Evolutionary conservation across 2,797 vertebrate genomes (phyloP), one percentile per base, ranked within the genome.

Genomic region (Adrianichthys oophorus): DNA sequence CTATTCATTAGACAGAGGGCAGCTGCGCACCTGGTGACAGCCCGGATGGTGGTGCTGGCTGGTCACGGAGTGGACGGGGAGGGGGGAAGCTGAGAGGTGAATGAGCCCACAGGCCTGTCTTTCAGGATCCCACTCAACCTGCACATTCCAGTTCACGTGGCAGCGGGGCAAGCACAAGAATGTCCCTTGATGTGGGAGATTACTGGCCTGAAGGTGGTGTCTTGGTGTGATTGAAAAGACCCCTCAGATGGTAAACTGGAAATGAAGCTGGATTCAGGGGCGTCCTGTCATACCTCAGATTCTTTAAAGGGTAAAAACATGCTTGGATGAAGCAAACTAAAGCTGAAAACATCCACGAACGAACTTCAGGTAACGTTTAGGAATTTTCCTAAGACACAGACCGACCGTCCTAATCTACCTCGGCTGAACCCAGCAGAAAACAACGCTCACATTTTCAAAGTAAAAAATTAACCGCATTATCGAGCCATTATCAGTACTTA

Each of bases 21-120:
- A 79, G 85, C 76, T 80, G 84, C 76, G 85, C 90, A 90, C 90
- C 89, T 90, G 88, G 87, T 84, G 81, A 87, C 82, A 86, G 79
- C 59, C 66, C 56, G 81, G 65, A 84, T 77, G 82, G 76, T 80
- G 83, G 75, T 85, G 85, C 85, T 87, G 83, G 83, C 86, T 88
- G 77, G 77, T 81, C 78, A 64, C 53, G 37, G 70, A 54, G 60
- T 70, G 57, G n/a, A 58, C 46, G 45, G 42, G 52, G 62, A 56
- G 59, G 29, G 50, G 56, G 24, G 24, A 26, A 4, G 72, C n/a
- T 52, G 64, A 12, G 15, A 59, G 43, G 46, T 57, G 70, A 78
- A 70, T 51, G 71, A 59, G 73, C 78, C 75, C 76, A 83, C 72
- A 75, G 77, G 76, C 74, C 70, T 59, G 85, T 79, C 80, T 78